Evolutionary conservation across 2,888 invertebrate genomes (phyloP).

Genomic region (Acanthacorydalis orientalis): DNA sequence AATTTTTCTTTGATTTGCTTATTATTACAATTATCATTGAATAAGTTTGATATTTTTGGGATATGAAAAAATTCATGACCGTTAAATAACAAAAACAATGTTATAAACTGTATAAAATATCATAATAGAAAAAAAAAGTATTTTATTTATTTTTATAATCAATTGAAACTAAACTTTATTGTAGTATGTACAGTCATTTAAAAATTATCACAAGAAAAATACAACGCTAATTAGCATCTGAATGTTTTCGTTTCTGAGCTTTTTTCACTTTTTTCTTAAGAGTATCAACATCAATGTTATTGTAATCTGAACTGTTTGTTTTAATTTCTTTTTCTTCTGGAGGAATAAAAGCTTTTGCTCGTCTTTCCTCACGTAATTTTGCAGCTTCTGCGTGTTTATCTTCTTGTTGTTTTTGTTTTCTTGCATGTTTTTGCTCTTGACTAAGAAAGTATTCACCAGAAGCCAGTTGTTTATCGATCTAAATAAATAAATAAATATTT

Average conservation of each 20-base stretch:
- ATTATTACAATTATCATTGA: no score
- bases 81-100: no score
- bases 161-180: no score
- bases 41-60: no score
- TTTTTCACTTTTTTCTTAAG: conserved; percentile 65
- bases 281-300: conserved; percentile 45
- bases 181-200: no score
- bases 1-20: no score
- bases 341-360: conserved; percentile 68
- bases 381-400: conserved; percentile 61
- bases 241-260: conserved; percentile 34
- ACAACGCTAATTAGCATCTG: conserved; percentile 6
- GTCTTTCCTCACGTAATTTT: conserved; percentile 54
- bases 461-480: conserved; percentile 78
- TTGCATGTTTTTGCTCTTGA: conserved; percentile 58
- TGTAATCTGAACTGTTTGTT: conserved; percentile 18
- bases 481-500: conserved; percentile 10
- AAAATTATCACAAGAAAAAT: no score
- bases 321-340: conserved; percentile 41
- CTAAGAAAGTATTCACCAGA: conserved; percentile 94
- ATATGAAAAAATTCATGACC: no score
- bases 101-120: no score
- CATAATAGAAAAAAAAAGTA: no score
- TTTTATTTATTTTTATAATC: no score
- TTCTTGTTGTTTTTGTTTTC: conserved; percentile 54